Percentiles rank a stretch among this genome's conserved stretches.
These are phyloP conservation scores for Axis porcinus DNA, from an alignment of 2,113 vertebrate genomes.

Conservation along the genomic window DNA sequence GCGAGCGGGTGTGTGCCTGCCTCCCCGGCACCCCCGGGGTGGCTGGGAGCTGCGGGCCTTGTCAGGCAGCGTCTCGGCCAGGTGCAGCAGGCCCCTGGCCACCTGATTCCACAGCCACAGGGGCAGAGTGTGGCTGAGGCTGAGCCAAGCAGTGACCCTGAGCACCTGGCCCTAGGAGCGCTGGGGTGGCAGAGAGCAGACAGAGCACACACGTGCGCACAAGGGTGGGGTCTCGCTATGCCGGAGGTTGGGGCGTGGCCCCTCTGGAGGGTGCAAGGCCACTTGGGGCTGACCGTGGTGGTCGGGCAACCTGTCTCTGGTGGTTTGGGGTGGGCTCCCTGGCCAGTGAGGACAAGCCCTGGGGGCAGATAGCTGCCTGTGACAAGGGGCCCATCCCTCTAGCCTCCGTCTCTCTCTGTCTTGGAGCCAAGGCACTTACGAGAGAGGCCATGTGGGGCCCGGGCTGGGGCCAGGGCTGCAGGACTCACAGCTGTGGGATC, in stretches of 20 bases:
- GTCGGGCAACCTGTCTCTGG: too few species aligned
- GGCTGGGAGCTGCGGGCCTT: not conserved
- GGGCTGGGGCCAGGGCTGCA: not conserved
- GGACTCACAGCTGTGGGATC: not conserved
- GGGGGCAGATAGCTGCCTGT: not conserved
- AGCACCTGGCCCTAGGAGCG: too few species aligned
- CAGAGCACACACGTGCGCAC: fast-evolving
- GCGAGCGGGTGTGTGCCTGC: fast-evolving
- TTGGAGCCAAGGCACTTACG: fast-evolving
- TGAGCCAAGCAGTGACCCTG: not conserved
- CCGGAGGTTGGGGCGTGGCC: not conserved
- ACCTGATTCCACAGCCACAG: fast-evolving
- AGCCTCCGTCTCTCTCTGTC: too few species aligned
- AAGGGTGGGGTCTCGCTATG: fast-evolving
- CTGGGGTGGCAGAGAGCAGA: not conserved
- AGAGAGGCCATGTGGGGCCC: not conserved
- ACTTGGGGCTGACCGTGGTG: not conserved
- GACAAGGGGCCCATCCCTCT: not conserved
- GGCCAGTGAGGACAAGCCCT: not conserved
- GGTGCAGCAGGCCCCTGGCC: fast-evolving
- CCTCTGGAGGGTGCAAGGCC: not conserved
- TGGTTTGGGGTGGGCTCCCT: too few species aligned
- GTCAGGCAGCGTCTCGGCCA: not conserved
- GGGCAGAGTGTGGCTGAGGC: not conserved
- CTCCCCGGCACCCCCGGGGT: fast-evolving